Evolutionary conservation across 2,888 invertebrate species (phyloP), one percentile per base, ranked within the genome.

Genomic region (Serripes groenlandicus): DNA sequence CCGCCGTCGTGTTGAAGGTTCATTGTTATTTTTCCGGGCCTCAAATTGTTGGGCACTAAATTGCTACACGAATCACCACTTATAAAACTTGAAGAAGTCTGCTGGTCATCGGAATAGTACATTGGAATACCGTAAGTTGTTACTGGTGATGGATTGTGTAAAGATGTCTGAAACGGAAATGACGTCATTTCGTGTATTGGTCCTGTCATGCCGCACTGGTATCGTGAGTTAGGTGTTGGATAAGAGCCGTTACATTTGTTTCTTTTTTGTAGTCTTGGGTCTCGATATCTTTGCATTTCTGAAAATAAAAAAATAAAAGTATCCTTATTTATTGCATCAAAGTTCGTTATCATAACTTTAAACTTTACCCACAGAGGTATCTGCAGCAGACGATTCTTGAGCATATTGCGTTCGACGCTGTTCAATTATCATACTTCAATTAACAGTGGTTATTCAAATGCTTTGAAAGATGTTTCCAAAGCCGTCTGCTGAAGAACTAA

Each of bases 31-130:
- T 73, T 66, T 21, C 75, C 76, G 70, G 56, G 75, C 60, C 85
- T 73, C 9, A 60, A 30, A 56, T 73, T 78, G 60, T 74, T 77
- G 15, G 70, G 37, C 64, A 71, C 72, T 34, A 81, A 78, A 69
- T 75, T 79, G 34, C 79, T 78, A 75, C 60, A 82, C 11, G 76
- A 77, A 37, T 86, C 81, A n/a, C 75, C 69, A 76, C 86, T 86
- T n/a, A 83, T 80, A 56, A 86, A 86, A 26, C 86, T 83, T 11
- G 86, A 83, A 4, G 81, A 83, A 15, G 73, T 64, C 28, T 81
- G 75, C 11, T 73, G 81, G n/a, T 86, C 83, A 23, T 86, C 86
- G 49, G 83, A 80, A 49, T 86, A 86, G 71, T 80, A 82, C 54
- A 77, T 68, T 58, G 85, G 85, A 64, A 79, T 68, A 62, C 79